These are phyloP conservation scores for Melipona quadrifasciata DNA, from an alignment of 1,140 invertebrate genomes.

Conservation along the genomic window DNA sequence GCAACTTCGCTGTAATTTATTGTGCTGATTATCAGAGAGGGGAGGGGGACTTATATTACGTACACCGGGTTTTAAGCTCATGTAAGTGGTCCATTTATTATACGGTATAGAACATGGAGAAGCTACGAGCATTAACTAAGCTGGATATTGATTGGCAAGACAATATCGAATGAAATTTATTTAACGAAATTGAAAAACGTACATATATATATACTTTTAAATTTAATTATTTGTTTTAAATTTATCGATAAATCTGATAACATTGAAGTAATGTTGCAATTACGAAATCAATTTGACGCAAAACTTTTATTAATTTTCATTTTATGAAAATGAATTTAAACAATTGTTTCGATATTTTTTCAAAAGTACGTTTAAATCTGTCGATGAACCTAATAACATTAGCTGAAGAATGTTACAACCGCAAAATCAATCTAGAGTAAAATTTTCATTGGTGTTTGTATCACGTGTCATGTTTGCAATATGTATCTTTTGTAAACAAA, in stretches of 20 bases:
- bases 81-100: constrained; percentile 52
- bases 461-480: not conserved
- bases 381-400: too few species aligned
- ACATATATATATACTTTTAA: too few species aligned
- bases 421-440: not conserved
- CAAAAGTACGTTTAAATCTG: too few species aligned
- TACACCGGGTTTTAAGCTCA: constrained; percentile 55
- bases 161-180: not conserved
- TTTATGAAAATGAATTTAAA: too few species aligned
- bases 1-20: constrained; percentile 58
- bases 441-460: not conserved
- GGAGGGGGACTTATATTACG: constrained; percentile 57
- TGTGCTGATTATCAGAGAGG: constrained; percentile 55
- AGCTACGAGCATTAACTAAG: not conserved
- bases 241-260: too few species aligned
- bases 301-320: too few species aligned
- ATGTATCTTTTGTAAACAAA: not conserved
- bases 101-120: too few species aligned
- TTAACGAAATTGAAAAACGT: not conserved
- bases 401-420: too few species aligned
- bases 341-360: too few species aligned
- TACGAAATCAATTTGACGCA: too few species aligned
- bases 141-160: not conserved
- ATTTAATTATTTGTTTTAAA: too few species aligned
- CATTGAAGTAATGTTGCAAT: too few species aligned